Conservation (phyloP, 2,888 invertebrate species). For the Corbicula japonica region DNA sequence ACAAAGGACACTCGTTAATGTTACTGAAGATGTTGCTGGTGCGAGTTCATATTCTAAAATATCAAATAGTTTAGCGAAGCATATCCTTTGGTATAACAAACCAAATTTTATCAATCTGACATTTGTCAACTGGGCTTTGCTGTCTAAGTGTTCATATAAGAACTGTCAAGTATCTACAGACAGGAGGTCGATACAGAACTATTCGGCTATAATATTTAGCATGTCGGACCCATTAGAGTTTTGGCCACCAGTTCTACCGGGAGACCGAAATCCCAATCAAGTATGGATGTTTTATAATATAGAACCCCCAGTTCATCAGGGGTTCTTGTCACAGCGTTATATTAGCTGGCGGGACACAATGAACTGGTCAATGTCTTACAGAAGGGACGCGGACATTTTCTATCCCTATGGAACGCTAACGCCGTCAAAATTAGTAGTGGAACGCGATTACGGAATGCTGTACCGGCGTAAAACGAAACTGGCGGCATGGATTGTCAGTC, state of each 20-base stretch:
- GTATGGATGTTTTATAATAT: slow-evolving; percentile 45
- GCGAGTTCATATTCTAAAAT: no score
- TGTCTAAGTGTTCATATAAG: slow-evolving; percentile 20
- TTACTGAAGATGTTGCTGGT: slow-evolving; percentile 23
- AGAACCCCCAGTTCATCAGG: slow-evolving; percentile 38
- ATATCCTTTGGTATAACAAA: slow-evolving; percentile 47
- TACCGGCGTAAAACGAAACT: slow-evolving; percentile 30
- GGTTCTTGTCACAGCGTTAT: slow-evolving; percentile 23
- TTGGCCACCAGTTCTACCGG: slow-evolving; percentile 10
- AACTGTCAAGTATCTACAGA: slow-evolving; percentile 39
- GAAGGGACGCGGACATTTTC: slow-evolving; percentile 40
- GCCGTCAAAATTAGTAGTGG: not conserved
- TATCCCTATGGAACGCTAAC: slow-evolving; percentile 42
- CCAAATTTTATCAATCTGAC: slow-evolving; percentile 35
- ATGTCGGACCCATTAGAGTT: slow-evolving; percentile 14
- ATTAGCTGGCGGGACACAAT: slow-evolving; percentile 43
- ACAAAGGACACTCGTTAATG: slow-evolving; percentile 11
- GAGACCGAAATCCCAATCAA: slow-evolving; percentile 21
- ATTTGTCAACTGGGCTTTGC: slow-evolving; percentile 20
- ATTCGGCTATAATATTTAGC: slow-evolving; percentile 32
- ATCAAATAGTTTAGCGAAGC: not conserved
- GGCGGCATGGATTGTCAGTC: slow-evolving; percentile 54
- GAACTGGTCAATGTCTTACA: slow-evolving; percentile 54
- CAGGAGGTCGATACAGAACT: slow-evolving; percentile 1
- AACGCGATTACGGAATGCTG: slow-evolving; percentile 2